Base-by-base conservation (phyloP, 2,888 invertebrate species). In the Leistus spinibarbis region DNA sequence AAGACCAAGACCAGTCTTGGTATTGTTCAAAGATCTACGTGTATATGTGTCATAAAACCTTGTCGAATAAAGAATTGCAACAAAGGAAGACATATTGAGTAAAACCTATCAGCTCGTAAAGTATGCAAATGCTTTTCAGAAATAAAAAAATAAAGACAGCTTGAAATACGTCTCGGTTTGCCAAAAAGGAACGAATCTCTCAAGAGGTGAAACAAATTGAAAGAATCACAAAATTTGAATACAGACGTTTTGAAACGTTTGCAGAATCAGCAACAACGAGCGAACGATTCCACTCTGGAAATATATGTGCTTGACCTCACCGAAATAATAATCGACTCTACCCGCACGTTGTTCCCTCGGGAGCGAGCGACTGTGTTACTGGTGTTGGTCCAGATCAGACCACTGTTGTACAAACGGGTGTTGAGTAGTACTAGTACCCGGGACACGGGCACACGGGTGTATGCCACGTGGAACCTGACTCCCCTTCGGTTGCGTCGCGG, bases 271-370 rank as follows among this genome's bases (percentile, higher is more conserved):
- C 5, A 40, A 2, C 5, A 40, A 40, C 40, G 40, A 40, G 40
- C 40, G 40, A 40, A 13, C 40, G 40, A 40, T 40, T 40, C 40
- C 40, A 40, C 40, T 40, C 40, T 1, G 1, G 40, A 1, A 40
- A 40, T n/a, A n/a, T n/a, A n/a, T 40, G 40, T 40, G 40, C 40
- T 40, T 40, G 40, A 40, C 40, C 40, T 40, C 22, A 22, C 10
- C 60, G 60, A 60, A 13, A 19, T 60, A 20, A 60, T 22, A 60
- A 60, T 60, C 19, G 60, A 60, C 60, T 60, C 60, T 57, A 60
- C 60, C 60, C 17, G 5, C 19, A 10, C 10, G 60, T 19, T 60
- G 19, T 3, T 60, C 60, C 60, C 60, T n/a, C 60, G 60, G 60
- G 60, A 16, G 16, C 20, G 5, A n/a, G 5, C n/a, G n/a, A n/a